Conservation (phyloP, 2,797 vertebrate species). For the Eutrigla gurnardus region DNA sequence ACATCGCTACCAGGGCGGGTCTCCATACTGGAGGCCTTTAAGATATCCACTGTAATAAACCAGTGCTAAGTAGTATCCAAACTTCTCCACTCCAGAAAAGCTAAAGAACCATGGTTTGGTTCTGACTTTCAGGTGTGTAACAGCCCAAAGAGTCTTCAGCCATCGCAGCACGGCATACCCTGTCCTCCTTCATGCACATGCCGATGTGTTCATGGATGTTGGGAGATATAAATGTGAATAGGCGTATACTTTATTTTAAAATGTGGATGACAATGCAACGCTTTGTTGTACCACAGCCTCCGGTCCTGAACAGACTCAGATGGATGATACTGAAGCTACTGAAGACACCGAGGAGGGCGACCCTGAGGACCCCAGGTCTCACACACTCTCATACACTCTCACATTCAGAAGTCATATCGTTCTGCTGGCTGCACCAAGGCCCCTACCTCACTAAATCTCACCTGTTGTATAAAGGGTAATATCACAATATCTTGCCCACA, state of each 20-base stretch:
- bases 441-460: background rate
- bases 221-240: too few species aligned
- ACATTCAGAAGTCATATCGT: background rate
- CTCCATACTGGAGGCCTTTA: background rate
- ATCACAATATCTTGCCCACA: too few species aligned
- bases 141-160: background rate
- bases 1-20: background rate
- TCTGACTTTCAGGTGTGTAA: background rate
- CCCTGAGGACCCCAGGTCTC: conserved; percentile 73
- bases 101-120: background rate
- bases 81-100: too few species aligned
- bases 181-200: background rate
- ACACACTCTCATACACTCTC: background rate
- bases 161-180: background rate
- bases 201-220: background rate
- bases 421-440: background rate
- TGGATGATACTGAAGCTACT: conserved; percentile 29
- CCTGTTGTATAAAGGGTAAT: too few species aligned
- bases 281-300: conserved; percentile 47
- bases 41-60: background rate
- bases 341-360: conserved; percentile 46
- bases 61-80: background rate
- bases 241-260: background rate
- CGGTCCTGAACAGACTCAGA: conserved; percentile 36
- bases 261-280: conserved; percentile 4